Conservation (phyloP, 2,888 invertebrate species). For the Dryadula phaetusa region DNA sequence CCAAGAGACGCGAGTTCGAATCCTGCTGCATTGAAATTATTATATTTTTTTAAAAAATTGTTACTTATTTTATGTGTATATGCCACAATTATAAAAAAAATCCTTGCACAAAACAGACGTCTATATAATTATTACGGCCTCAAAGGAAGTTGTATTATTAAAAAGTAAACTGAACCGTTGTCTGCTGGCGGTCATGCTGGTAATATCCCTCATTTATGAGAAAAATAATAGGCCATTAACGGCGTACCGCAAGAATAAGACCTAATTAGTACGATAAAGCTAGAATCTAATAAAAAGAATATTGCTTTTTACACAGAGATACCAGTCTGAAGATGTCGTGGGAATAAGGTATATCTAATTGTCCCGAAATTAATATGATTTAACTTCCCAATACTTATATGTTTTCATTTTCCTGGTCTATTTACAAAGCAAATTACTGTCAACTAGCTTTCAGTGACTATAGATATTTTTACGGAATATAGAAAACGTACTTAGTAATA, state of each 20-base stretch:
- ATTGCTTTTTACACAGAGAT: not conserved
- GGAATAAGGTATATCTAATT: not conserved
- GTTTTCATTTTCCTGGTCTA: too few relatives aligned
- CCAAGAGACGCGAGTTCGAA: too few relatives aligned
- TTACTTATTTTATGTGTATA: too few relatives aligned
- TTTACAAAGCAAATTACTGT: too few relatives aligned
- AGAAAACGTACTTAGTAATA: too few relatives aligned
- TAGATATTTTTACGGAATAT: too few relatives aligned
- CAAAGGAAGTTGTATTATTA: not conserved
- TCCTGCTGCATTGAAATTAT: too few relatives aligned
- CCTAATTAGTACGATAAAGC: constrained; percentile 14
- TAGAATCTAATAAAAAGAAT: not conserved
- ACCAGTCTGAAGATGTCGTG: not conserved
- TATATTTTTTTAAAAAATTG: too few relatives aligned
- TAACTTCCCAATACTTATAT: too few relatives aligned
- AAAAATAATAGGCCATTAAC: constrained; percentile 20
- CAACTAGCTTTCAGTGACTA: too few relatives aligned
- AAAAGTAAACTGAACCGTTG: constrained; percentile 11
- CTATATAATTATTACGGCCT: not conserved
- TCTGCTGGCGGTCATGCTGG: not conserved
- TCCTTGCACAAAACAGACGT: not conserved
- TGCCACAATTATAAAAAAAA: too few relatives aligned
- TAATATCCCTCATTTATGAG: constrained; percentile 4
- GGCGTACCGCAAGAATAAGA: constrained; percentile 8
- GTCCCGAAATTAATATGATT: not conserved